A percentile compares a stretch with the other conserved stretches of the same genome.
Conservation (phyloP, 2,797 vertebrate genomes). For the Crenichthys baileyi region DNA sequence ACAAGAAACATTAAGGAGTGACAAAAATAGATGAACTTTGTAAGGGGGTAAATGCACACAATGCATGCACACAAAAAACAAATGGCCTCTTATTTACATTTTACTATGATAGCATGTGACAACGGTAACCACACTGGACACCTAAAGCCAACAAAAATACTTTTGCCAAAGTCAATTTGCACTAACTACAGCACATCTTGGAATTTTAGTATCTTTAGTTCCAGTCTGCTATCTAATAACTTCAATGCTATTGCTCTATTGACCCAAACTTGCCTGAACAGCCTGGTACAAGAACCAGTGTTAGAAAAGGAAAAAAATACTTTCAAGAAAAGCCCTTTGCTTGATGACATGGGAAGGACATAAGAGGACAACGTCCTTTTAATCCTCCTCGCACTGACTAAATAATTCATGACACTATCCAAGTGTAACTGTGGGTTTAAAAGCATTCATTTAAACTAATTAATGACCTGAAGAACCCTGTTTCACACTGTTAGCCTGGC, state of each 20-base stretch:
- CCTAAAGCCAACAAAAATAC: not conserved
- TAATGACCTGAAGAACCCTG: conserved; percentile 59
- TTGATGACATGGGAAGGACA: conserved; percentile 31
- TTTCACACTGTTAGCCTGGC: conserved; percentile 47
- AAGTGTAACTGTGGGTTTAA: conserved; percentile 59
- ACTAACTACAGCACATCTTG: not conserved
- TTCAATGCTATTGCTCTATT: not conserved
- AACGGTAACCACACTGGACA: not conserved
- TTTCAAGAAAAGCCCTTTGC: conserved; percentile 10
- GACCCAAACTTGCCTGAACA: not conserved
- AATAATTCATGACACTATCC: conserved; percentile 56
- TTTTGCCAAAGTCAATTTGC: not conserved
- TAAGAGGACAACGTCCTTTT: conserved; percentile 41
- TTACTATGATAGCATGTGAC: not conserved
- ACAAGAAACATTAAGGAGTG: not conserved
- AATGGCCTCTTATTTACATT: not conserved
- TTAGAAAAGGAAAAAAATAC: conserved; percentile 4
- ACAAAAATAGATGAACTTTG: not conserved
- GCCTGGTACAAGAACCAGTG: not conserved
- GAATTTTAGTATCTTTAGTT: not conserved
- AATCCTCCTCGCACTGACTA: conserved; percentile 35
- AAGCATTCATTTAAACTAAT: conserved; percentile 67
- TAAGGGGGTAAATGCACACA: too few relatives aligned
- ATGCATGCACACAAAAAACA: too few relatives aligned
- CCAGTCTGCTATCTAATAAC: not conserved